phyloP scores from a whole-genome alignment of 2,888 invertebrate species.

The Lordiphosa fenestrarum region DNA sequence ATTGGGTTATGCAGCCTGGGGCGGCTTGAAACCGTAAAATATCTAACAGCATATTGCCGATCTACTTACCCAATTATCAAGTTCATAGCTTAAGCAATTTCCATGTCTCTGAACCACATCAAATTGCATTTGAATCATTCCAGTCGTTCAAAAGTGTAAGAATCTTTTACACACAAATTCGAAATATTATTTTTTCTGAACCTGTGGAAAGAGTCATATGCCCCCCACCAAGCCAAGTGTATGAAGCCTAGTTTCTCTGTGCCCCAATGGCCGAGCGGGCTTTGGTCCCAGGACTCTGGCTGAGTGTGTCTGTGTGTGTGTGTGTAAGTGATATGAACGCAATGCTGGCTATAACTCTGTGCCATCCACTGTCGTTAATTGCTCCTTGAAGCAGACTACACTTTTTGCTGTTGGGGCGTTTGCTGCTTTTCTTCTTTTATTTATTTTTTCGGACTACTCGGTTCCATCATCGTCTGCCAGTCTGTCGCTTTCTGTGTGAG shows the following conservation, averaged over 20 bases:
- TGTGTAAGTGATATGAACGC: slow-evolving; percentile 50
- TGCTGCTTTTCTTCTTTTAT: slow-evolving; percentile 27
- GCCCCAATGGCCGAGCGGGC: slow-evolving; percentile 18
- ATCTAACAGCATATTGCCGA: too few species aligned
- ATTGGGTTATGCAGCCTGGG: too few species aligned
- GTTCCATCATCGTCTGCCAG: slow-evolving; percentile 8
- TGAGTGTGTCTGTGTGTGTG: slow-evolving; percentile 6
- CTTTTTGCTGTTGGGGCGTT: slow-evolving; percentile 40
- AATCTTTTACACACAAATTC: too few species aligned
- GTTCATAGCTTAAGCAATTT: not conserved
- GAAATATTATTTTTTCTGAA: too few species aligned
- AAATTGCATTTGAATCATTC: not conserved
- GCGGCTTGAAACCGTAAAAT: too few species aligned
- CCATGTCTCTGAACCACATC: too few species aligned
- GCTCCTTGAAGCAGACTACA: slow-evolving; percentile 70
- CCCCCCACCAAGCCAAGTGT: slow-evolving; percentile 14
- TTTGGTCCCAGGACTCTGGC: slow-evolving; percentile 31
- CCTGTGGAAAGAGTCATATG: not conserved
- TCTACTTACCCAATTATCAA: too few species aligned
- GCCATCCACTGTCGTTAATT: slow-evolving; percentile 72
- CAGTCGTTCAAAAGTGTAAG: too few species aligned
- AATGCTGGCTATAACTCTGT: slow-evolving; percentile 52
- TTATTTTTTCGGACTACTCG: slow-evolving; percentile 26
- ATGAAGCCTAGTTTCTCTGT: slow-evolving; percentile 30
- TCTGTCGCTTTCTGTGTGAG: slow-evolving; percentile 26